Conservation (phyloP, 2,888 invertebrate genomes). For the Gymnosoma rotundatum region DNA sequence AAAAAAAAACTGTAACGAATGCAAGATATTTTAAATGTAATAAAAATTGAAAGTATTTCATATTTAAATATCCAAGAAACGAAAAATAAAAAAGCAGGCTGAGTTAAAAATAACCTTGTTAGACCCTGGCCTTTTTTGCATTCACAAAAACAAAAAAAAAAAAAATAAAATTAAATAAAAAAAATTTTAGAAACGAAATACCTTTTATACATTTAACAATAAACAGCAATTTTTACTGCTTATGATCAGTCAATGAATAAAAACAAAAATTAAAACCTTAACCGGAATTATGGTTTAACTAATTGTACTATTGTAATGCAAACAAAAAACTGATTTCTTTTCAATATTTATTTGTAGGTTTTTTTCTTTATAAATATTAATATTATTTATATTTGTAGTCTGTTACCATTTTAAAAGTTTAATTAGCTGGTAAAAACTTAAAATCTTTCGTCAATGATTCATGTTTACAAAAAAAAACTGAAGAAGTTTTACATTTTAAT, state of each 20-base stretch:
- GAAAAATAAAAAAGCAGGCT: not conserved
- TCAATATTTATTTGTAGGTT: not conserved
- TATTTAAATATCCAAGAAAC: conserved; percentile 29
- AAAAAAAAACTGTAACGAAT: no score
- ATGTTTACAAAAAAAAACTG: conserved; percentile 38
- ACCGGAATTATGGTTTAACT: conserved; percentile 50
- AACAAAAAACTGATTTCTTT: conserved; percentile 30
- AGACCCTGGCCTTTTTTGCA: conserved; percentile 63
- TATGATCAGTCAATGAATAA: conserved; percentile 6
- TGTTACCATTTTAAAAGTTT: conserved; percentile 50
- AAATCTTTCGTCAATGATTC: conserved; percentile 48
- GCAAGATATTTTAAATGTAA: not conserved
- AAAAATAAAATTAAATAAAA: no score
- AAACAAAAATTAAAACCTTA: conserved; percentile 35
- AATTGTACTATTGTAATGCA: conserved; percentile 24
- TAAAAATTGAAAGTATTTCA: conserved; percentile 47
- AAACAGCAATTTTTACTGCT: conserved; percentile 17
- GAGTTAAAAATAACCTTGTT: conserved; percentile 27
- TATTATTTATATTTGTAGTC: not conserved
- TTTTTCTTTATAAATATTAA: not conserved
- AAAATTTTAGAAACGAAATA: conserved; percentile 20
- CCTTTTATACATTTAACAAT: conserved; percentile 29
- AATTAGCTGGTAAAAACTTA: conserved; percentile 19
- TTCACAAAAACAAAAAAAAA: conserved; percentile 6
- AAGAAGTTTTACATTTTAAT: conserved; percentile 53